Evolutionary conservation across 1,140 invertebrate species (phyloP).

Genomic region (Tenebrio molitor): DNA sequence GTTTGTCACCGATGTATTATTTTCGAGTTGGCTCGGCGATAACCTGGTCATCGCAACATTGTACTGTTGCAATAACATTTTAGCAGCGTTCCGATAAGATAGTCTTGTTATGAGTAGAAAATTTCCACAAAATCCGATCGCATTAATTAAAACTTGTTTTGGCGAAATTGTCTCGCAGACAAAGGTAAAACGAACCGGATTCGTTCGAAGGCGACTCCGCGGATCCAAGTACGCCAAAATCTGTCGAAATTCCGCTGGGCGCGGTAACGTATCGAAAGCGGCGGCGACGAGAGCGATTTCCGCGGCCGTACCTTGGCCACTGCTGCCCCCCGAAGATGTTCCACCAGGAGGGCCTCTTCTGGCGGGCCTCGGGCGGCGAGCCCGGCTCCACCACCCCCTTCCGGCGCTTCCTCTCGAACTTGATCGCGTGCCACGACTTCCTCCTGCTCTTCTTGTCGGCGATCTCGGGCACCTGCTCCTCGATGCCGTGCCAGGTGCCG

Average conservation of each 20-base stretch:
- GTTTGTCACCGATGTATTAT: too few species aligned
- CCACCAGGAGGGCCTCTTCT: constrained; percentile 88
- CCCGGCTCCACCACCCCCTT: constrained; percentile 73
- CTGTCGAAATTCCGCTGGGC: not conserved
- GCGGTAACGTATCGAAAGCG: not conserved
- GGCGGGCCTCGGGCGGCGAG: constrained; percentile 71
- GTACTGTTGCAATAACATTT: too few species aligned
- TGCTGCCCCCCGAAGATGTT: constrained; percentile 84
- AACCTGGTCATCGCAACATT: too few species aligned
- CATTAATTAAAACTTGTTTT: not conserved
- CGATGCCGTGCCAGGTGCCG: constrained; percentile 56
- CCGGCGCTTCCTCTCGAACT: constrained; percentile 75
- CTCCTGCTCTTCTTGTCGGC: constrained; percentile 67
- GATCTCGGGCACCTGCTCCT: constrained; percentile 61
- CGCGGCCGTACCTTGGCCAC: constrained; percentile 71
- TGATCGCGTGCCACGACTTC: constrained; percentile 82
- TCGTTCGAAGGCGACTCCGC: not conserved
- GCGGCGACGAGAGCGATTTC: too few species aligned
- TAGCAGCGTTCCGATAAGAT: too few species aligned
- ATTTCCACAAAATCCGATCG: not conserved
- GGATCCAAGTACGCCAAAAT: not conserved
- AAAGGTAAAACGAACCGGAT: not conserved
- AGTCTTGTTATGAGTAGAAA: too few species aligned
- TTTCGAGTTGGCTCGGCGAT: too few species aligned
- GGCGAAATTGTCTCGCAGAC: not conserved